Evolutionary conservation across 2,888 invertebrate genomes (phyloP).

Genomic region (Hydrotaea diabolus): DNA sequence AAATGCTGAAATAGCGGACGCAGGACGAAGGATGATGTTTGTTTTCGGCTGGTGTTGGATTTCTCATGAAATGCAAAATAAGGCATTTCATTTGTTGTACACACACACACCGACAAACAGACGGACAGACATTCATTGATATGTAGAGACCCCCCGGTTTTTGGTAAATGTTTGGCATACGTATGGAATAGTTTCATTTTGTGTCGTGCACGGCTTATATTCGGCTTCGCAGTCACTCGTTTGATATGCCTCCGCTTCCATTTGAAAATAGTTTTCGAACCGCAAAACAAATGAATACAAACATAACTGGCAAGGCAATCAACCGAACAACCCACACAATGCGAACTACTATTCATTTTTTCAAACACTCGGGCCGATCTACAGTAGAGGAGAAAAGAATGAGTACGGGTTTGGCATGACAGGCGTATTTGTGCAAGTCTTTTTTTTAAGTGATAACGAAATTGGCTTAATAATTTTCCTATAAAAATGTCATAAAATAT

Average conservation of each 20-base stretch:
- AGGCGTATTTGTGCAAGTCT: too few species aligned
- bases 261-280: constrained; percentile 54
- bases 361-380: background rate
- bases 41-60: constrained; percentile 65
- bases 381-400: constrained; percentile 11
- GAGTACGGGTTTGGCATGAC: background rate
- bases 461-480: too few species aligned
- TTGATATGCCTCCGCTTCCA: constrained; percentile 45
- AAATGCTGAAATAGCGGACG: constrained; percentile 15
- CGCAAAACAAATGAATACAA: constrained; percentile 67
- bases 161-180: constrained; percentile 50
- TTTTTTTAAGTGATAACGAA: too few species aligned
- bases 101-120: background rate
- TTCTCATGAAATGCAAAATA: constrained; percentile 63
- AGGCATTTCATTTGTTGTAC: constrained; percentile 11
- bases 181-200: constrained; percentile 52
- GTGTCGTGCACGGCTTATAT: constrained; percentile 65
- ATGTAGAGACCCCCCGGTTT: constrained; percentile 31
- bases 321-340: constrained; percentile 37
- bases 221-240: constrained; percentile 16
- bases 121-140: background rate
- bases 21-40: constrained; percentile 38
- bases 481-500: too few species aligned
- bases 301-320: constrained; percentile 54
- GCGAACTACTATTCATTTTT: constrained; percentile 18